Base-by-base conservation (phyloP, 2,888 invertebrate genomes). In the Ellobium chinense region DNA sequence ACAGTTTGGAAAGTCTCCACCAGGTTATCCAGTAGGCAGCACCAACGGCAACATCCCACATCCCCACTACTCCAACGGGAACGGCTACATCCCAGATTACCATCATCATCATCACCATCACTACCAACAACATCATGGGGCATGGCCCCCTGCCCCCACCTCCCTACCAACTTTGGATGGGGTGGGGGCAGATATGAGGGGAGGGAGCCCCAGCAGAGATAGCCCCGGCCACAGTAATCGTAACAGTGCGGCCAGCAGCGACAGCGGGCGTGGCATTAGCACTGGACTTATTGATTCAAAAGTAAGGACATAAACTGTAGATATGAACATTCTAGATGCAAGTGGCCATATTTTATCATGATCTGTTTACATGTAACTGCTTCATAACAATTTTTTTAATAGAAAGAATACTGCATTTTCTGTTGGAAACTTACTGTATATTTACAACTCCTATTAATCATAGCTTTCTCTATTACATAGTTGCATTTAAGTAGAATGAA, bases 191-290 rank as follows among this genome's bases (percentile, higher is more conserved):
- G 85, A 87, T 85, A 88, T 89, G 86, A 88, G 89, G 83, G 87
- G 89, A 18, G 78, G 85, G 24, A 87, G 88, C 73, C 88, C 87
- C 21, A 81, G 80, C 80, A 87, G 87, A 68, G 88, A 90, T 79
- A 91, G 91, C 83, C 91, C 91, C 0, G 87, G 86, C 66, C 88
- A 88, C 83, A 91, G 91, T 85, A 91, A 92, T 85, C 85, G 92
- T 31, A 92, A 92, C 88, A 91, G 91, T 82, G 89, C 90, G 34
- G 91, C 91, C 74, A 91, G 91, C 85, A 90, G 89, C 68, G 91
- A 91, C 84, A 91, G 91, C 83, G 92, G 92, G 24, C 86, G 92
- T 24, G 90, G 91, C 18, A 81, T 85, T 63, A 87, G 89, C 73
- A 87, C 89, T 12, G 87, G 87, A 9, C 87, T 87, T 63, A 72